Evolutionary conservation across 2,797 vertebrate species (phyloP).

Genomic region (Spatula clypeata): DNA sequence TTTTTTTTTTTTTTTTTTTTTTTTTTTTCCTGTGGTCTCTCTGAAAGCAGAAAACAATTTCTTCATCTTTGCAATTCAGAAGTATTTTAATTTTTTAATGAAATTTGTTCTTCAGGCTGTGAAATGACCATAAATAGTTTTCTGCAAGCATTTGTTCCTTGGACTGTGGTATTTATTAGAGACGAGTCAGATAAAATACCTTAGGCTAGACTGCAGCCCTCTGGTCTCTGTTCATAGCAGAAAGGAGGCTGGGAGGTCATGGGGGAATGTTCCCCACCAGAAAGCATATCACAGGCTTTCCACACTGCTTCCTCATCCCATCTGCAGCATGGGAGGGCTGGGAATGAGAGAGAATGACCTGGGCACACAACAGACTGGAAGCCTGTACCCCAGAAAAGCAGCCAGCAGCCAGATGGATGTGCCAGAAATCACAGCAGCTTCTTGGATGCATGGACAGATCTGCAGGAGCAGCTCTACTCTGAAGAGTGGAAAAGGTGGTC

Average conservation of each 20-base stretch:
- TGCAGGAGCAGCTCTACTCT: not conserved
- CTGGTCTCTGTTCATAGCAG: not conserved
- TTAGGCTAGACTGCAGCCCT: constrained; percentile 4
- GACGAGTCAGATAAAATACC: constrained; percentile 6
- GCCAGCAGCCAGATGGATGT: rapidly evolving
- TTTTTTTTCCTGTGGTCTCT: not conserved
- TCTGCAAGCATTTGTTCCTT: constrained; percentile 30
- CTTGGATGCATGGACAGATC: not conserved
- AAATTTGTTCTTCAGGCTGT: constrained; percentile 55
- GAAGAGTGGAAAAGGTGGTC: not conserved
- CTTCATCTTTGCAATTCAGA: constrained; percentile 47
- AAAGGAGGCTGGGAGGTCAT: not conserved
- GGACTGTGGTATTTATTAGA: constrained; percentile 29
- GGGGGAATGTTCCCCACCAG: not conserved
- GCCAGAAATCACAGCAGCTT: not conserved
- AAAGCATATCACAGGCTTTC: not conserved
- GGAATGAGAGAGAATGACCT: not conserved
- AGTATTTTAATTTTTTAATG: constrained; percentile 44
- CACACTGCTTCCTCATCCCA: not conserved
- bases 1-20: not conserved
- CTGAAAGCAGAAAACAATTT: constrained; percentile 4
- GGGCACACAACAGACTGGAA: not conserved
- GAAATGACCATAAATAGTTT: constrained; percentile 67
- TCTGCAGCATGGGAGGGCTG: not conserved
- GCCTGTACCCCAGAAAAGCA: not conserved